Evolutionary conservation across 1,140 invertebrate species (phyloP).

Genomic region (Neocloeon triangulifer): DNA sequence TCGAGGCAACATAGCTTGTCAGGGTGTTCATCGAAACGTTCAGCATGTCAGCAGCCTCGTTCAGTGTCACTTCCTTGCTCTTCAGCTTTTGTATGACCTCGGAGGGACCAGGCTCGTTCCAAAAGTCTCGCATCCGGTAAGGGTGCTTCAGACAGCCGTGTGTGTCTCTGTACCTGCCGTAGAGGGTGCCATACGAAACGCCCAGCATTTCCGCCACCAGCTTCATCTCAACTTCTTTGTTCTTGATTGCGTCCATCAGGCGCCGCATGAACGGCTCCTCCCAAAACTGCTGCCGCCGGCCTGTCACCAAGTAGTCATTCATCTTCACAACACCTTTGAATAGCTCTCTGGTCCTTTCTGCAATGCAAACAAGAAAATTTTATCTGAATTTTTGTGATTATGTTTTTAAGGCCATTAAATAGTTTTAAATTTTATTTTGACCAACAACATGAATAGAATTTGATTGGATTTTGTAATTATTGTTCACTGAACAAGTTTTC

Average conservation of each 20-base stretch:
- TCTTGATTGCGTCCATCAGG: slow-evolving; percentile 70
- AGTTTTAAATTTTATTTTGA: too few relatives aligned
- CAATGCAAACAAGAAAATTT: too few relatives aligned
- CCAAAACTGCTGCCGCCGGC: slow-evolving; percentile 72
- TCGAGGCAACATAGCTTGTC: slow-evolving; percentile 38
- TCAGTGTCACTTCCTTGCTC: slow-evolving; percentile 41
- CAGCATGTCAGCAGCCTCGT: slow-evolving; percentile 42
- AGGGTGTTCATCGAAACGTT: slow-evolving; percentile 47
- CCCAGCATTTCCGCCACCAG: slow-evolving; percentile 69
- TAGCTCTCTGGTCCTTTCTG: too few relatives aligned
- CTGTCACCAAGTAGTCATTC: slow-evolving; percentile 61
- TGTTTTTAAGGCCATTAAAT: too few relatives aligned
- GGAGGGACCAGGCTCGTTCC: slow-evolving; percentile 45
- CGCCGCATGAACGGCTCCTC: slow-evolving; percentile 60
- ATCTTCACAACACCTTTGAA: slow-evolving; percentile 65
- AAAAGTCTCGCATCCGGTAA: slow-evolving; percentile 51
- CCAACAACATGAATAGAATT: too few relatives aligned
- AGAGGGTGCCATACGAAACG: slow-evolving; percentile 71
- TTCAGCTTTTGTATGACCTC: slow-evolving; percentile 44
- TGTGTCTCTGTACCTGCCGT: slow-evolving; percentile 65
- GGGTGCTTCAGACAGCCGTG: slow-evolving; percentile 66
- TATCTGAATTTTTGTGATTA: too few relatives aligned
- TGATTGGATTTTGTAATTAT: too few relatives aligned
- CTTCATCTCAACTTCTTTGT: slow-evolving; percentile 82
- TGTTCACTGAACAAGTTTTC: too few relatives aligned